Evolutionary conservation across 2,113 vertebrate genomes (phyloP).

Genomic region (Upupa epops): DNA sequence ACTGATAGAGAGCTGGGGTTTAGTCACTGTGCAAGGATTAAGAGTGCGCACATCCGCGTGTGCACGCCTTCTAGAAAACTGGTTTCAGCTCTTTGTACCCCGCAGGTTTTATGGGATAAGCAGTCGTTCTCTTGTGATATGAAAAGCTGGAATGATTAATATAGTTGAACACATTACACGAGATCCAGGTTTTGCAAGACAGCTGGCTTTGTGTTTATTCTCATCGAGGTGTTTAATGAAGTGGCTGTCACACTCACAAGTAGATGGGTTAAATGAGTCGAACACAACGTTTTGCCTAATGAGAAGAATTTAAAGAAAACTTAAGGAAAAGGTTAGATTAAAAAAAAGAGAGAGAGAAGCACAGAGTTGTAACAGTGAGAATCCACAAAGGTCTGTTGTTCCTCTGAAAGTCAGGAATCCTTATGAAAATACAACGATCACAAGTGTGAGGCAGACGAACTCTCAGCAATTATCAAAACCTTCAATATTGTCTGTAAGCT

Average conservation of each 20-base stretch:
- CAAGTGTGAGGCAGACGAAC: constrained; percentile 12
- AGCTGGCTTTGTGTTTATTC: constrained; percentile 53
- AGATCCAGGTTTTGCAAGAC: constrained; percentile 20
- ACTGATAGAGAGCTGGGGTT: not conserved
- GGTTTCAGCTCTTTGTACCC: not conserved
- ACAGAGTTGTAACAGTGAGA: constrained; percentile 4
- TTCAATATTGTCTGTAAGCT: constrained; percentile 43
- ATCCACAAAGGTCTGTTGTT: not conserved
- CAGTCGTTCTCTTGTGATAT: constrained; percentile 39
- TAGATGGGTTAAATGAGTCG: constrained; percentile 57
- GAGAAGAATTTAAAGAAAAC: constrained; percentile 37
- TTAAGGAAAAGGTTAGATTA: not conserved
- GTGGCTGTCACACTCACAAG: constrained; percentile 33
- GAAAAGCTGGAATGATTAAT: constrained; percentile 19
- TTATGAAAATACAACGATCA: constrained; percentile 28
- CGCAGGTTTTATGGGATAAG: not conserved
- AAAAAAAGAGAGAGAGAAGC: too few species aligned
- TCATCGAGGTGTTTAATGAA: constrained; percentile 55
- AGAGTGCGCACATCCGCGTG: not conserved
- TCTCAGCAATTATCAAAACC: constrained; percentile 40
- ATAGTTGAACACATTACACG: not conserved
- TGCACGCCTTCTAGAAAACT: not conserved
- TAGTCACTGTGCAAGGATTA: not conserved
- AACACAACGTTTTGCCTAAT: constrained; percentile 47
- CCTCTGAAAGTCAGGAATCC: constrained; percentile 27